Evolutionary conservation across 2,888 invertebrate genomes (phyloP), one percentile per base, ranked within the genome.

Genomic region (Agriopis marginaria): DNA sequence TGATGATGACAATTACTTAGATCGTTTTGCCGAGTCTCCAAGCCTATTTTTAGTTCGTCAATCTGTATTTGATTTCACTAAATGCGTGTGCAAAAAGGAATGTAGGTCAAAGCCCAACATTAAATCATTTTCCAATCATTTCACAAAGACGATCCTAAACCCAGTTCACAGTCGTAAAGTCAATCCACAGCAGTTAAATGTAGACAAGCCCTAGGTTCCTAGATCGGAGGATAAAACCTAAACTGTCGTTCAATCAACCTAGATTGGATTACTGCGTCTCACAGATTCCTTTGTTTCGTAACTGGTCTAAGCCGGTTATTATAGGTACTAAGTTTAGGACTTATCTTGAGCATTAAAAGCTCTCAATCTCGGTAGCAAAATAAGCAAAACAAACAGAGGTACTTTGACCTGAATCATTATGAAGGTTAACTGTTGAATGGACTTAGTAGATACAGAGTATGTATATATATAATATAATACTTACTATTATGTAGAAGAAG

Each of bases 191-290:
- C 76, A 80, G 80, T 72, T 72, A 62, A 51, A 77, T 75, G 76
- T 77, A 80, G 77, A 77, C 79, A 79, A 76, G 75, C 73, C 75
- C 66, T 77, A 75, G 70, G 68, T 60, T 63, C 77, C 80, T 81
- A 85, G 84, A 85, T 85, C 74, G 61, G 59, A 50, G 78, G 82
- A 82, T 85, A 81, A 83, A 76, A 68, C 81, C 79, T 82, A 82
- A 83, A 85, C 80, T 83, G 86, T 84, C 84, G 79, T 84, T 83
- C 84, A 86, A 88, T 87, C 86, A 86, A 82, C 86, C 86, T 83
- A 87, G 54, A 63, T 70, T 63, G 55, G 14, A 82, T 81, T 84
- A 72, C 76, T 77, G 75, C 76, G 66, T 63, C 74, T 68, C 68
- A 32, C 32, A 77, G 81, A 87, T 82, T 84, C 84, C 87, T 87